Percentiles rank a stretch among this genome's conserved stretches.
Evolutionary conservation across 2,888 invertebrate genomes (phyloP).

Genomic region (Drosophila leonis): DNA sequence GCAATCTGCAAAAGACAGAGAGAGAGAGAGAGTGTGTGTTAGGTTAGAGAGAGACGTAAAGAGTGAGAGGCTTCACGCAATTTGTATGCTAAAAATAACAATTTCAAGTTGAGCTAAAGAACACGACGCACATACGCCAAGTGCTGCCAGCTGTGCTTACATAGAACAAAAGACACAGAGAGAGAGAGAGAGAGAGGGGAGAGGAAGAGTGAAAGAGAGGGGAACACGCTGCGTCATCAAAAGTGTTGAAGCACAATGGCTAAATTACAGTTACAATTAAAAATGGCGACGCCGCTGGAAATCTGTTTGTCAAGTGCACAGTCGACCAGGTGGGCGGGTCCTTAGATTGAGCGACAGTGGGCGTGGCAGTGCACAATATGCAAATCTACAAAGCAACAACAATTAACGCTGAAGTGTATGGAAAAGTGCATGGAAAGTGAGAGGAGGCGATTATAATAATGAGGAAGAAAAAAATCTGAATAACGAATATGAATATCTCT

Average conservation of each 20-base stretch:
- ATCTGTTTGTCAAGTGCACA: conserved; percentile 42
- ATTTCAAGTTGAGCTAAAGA: conserved; percentile 43
- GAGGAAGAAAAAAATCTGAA: background rate
- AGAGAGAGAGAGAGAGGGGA: background rate
- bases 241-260: conserved; percentile 72
- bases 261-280: conserved; percentile 81
- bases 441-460: conserved; percentile 6
- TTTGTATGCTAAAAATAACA: conserved; percentile 63
- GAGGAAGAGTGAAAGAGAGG: background rate
- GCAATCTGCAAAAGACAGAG: conserved; percentile 89
- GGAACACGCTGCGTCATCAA: conserved; percentile 51
- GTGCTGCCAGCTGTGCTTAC: conserved; percentile 25
- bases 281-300: conserved; percentile 69
- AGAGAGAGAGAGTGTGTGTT: conserved; percentile 10
- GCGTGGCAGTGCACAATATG: conserved; percentile 25
- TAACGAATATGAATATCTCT: background rate
- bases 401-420: conserved; percentile 63
- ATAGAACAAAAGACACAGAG: background rate
- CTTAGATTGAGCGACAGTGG: conserved; percentile 4
- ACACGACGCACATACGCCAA: conserved; percentile 33
- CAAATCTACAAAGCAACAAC: conserved; percentile 22
- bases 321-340: conserved; percentile 7
- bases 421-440: conserved; percentile 1
- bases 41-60: background rate
- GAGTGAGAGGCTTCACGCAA: conserved; percentile 32